These are phyloP conservation scores for Ia io DNA, from an alignment of 2,113 vertebrate genomes.

Conservation along the genomic window DNA sequence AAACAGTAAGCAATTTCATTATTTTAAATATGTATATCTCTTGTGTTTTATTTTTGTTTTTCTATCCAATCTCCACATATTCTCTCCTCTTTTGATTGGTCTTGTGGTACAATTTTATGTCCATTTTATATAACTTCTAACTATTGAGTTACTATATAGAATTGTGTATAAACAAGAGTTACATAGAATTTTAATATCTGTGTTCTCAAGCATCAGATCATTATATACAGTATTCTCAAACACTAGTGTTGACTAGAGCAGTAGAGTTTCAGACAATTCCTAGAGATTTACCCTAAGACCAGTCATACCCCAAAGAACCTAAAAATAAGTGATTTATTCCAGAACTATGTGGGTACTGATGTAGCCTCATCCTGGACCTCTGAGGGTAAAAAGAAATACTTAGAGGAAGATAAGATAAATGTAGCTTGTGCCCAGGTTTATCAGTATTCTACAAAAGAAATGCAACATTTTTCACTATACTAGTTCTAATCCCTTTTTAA, in stretches of 20 bases:
- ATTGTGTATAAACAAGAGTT: background rate
- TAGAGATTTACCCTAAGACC: background rate
- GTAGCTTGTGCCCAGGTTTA: background rate
- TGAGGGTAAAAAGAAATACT: constrained; percentile 5
- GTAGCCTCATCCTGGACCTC: background rate
- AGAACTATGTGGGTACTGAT: background rate
- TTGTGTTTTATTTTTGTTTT: background rate
- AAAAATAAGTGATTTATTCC: constrained; percentile 30
- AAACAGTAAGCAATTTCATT: background rate
- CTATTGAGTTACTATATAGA: background rate
- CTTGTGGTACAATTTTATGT: background rate
- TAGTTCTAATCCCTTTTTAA: background rate
- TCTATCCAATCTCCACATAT: background rate
- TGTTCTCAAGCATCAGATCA: background rate
- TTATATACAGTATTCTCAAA: background rate
- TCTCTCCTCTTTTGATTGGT: constrained; percentile 8
- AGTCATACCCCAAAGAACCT: background rate
- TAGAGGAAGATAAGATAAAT: constrained; percentile 5
- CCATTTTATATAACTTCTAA: constrained; percentile 20
- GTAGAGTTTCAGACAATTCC: background rate
- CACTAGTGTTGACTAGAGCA: background rate
- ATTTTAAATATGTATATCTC: background rate
- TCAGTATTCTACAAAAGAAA: constrained; percentile 9
- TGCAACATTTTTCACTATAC: background rate
- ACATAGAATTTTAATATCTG: constrained; percentile 9